These are phyloP conservation scores for Lochmaea capreae DNA, from an alignment of 2,888 invertebrate species.

Conservation along the genomic window DNA sequence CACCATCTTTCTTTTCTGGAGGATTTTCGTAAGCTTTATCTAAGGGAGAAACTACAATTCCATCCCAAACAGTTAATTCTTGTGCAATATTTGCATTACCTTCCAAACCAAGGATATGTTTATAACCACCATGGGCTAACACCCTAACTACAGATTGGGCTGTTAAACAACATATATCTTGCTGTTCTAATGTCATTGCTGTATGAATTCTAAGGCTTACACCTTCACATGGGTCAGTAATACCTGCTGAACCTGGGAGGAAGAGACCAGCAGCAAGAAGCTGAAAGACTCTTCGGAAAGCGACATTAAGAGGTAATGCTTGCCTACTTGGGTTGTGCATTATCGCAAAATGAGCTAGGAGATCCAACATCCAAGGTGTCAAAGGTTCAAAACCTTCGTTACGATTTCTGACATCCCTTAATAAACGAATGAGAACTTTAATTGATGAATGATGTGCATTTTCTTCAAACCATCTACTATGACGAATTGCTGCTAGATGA, in stretches of 20 bases:
- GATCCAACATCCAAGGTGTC: slow-evolving; percentile 96
- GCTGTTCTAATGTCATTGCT: slow-evolving; percentile 88
- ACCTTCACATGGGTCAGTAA: slow-evolving; percentile 94
- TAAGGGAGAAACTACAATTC: slow-evolving; percentile 95
- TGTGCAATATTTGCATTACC: slow-evolving; percentile 70
- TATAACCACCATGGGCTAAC: slow-evolving; percentile 92
- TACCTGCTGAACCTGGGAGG: slow-evolving; percentile 92
- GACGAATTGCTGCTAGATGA: slow-evolving; percentile 93
- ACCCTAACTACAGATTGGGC: slow-evolving; percentile 94
- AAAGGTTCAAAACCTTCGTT: slow-evolving; percentile 92
- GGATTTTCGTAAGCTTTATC: slow-evolving; percentile 92
- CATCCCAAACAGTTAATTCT: slow-evolving; percentile 97
- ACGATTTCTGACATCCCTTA: slow-evolving; percentile 91
- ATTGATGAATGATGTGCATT: slow-evolving; percentile 97
- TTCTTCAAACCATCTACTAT: slow-evolving; percentile 98
- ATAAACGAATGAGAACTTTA: slow-evolving; percentile 88
- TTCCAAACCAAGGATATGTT: slow-evolving; percentile 84
- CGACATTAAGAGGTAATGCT: slow-evolving; percentile 91
- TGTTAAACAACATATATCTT: slow-evolving; percentile 93
- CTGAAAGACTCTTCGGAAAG: slow-evolving; percentile 87
- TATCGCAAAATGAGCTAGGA: slow-evolving; percentile 94
- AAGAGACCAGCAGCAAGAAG: slow-evolving; percentile 94
- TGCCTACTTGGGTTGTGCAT: slow-evolving; percentile 96
- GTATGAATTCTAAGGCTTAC: slow-evolving; percentile 91
- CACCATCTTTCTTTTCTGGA: slow-evolving; percentile 80